Base-by-base conservation (phyloP, 2,113 vertebrate genomes). In the Varanus komodoensis region DNA sequence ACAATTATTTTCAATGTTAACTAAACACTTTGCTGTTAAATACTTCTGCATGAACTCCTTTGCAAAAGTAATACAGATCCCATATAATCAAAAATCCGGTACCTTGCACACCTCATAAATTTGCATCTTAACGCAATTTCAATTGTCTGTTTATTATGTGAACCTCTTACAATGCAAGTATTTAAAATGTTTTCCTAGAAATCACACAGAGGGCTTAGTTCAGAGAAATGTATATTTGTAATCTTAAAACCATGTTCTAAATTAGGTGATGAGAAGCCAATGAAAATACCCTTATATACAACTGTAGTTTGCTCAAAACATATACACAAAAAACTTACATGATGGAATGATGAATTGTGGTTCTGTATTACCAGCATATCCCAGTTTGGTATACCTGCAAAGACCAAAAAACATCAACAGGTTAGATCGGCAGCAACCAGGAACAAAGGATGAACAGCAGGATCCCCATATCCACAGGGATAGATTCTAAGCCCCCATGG, bases 321-420 rank as follows among this genome's bases (percentile, higher is more conserved):
- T 44, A 44, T 44, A 44, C 15, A 79, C 54, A 87, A 44, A 93
- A 87, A 94, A 98, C 99, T 99, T 97, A 99, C 99, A 99, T 96
- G 99, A 99, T 92, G 99, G 99, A 95, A 99, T 98, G 95, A 99
- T 99, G 97, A 99, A 99, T 97, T 99, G 99, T 87, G 99, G 99
- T 84, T 99, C 99, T 86, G 99, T 99, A 96, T 99, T 99, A 94
- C 99, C 99, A 64, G 99, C 99, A 97, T 99, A 99, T 86, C 99
- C 99, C 9, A 99, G 96, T 95, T 99, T 99, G 92, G 99, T 99
- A 94, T 99, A 99, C 87, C 99, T 99, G 95, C 11, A 96, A 98
- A 92, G 97, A 82, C 17, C 69, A 8, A 95, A 86, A 90, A 93
- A 78, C 9, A 48, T n/a, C 11, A 84, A 4, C 23, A 4, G 0